Evolutionary conservation across 2,113 vertebrate species (phyloP).

Genomic region (Enhydra lutris): DNA sequence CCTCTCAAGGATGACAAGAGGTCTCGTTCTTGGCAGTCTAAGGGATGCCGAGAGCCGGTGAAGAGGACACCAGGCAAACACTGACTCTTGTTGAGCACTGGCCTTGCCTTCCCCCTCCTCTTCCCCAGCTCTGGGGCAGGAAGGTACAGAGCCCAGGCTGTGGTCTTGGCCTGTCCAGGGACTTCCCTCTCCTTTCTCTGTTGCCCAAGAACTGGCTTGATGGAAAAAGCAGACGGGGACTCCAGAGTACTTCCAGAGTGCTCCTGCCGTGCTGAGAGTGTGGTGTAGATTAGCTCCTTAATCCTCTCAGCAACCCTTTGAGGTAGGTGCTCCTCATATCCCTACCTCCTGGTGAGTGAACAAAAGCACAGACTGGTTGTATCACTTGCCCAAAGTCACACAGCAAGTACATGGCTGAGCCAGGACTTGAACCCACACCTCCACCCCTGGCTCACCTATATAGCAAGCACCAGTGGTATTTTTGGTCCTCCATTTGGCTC

Average conservation of each 20-base stretch:
- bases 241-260: neutral
- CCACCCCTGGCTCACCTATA: neutral
- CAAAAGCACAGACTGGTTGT: neutral
- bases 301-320: neutral
- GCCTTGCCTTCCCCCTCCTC: neutral
- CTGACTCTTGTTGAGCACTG: neutral
- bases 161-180: no score
- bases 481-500: neutral
- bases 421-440: neutral
- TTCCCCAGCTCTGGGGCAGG: neutral
- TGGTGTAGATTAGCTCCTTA: neutral
- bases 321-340: neutral
- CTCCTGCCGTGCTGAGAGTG: neutral
- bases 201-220: neutral
- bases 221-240: neutral
- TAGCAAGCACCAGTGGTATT: neutral
- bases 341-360: neutral
- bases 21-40: neutral
- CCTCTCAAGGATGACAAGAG: neutral
- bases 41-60: neutral
- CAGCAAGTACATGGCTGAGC: neutral
- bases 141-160: neutral
- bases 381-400: neutral
- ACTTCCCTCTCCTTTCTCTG: neutral
- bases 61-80: neutral